These are phyloP conservation scores for Coelinius sp. DNA, from an alignment of 2,888 invertebrate species.

Conservation along the genomic window DNA sequence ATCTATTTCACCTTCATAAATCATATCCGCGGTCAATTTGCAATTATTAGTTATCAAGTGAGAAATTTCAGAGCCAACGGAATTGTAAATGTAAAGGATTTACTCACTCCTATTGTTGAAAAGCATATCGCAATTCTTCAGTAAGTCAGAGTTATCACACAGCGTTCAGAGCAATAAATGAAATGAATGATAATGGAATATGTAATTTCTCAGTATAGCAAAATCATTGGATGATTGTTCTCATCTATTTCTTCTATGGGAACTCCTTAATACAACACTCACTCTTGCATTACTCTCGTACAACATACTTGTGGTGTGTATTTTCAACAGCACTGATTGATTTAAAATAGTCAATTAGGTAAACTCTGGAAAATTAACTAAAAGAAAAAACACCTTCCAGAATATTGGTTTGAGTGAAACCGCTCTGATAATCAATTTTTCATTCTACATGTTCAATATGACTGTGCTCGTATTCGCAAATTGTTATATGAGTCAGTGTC, in stretches of 20 bases:
- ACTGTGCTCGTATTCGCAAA: too few relatives aligned
- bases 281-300: slow-evolving; percentile 10
- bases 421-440: too few relatives aligned
- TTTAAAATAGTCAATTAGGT: too few relatives aligned
- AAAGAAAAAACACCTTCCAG: too few relatives aligned
- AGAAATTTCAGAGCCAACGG: slow-evolving; percentile 4
- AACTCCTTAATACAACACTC: neutral
- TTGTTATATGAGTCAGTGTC: too few relatives aligned
- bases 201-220: neutral
- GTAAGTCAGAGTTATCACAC: neutral
- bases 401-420: too few relatives aligned
- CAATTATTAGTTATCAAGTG: slow-evolving; percentile 37
- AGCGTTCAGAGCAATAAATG: neutral
- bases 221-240: slow-evolving; percentile 6
- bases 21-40: slow-evolving; percentile 40
- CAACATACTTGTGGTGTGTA: slow-evolving; percentile 13
- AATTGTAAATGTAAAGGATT: too few relatives aligned
- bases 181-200: neutral
- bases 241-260: slow-evolving; percentile 1
- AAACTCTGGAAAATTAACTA: too few relatives aligned
- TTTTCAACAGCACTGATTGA: too few relatives aligned
- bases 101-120: neutral
- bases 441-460: too few relatives aligned
- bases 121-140: neutral
- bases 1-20: slow-evolving; percentile 35